Conservation (phyloP, 2,797 vertebrate genomes). For the Adelosebastes latens region DNA sequence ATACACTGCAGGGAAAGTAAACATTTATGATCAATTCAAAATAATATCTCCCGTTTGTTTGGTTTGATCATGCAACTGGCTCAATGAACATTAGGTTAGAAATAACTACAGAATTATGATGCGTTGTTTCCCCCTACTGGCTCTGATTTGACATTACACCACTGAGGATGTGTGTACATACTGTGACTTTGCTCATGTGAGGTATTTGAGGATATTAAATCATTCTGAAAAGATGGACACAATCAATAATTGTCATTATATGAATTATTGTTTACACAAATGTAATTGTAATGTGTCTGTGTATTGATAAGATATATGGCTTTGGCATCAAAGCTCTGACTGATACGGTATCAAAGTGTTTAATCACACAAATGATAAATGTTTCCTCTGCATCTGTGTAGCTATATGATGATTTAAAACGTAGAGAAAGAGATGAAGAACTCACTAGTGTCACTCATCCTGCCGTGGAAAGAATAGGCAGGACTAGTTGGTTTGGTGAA, state of each 20-base stretch:
- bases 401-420: not conserved
- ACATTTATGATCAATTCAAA: not conserved
- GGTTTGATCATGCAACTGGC: not conserved
- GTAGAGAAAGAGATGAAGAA: not conserved
- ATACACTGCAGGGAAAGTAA: constrained; percentile 75
- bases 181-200: not conserved
- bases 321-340: not conserved
- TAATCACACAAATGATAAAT: not conserved
- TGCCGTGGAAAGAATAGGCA: constrained; percentile 85
- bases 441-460: constrained; percentile 82
- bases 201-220: constrained; percentile 5
- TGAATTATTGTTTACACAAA: not conserved
- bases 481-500: constrained; percentile 83
- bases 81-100: not conserved
- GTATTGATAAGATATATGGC: not conserved
- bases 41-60: not conserved
- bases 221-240: not conserved
- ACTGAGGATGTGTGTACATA: not conserved
- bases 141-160: constrained; percentile 14
- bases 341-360: not conserved
- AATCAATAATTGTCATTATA: not conserved
- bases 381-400: not conserved
- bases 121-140: constrained; percentile 63
- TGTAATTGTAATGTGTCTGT: not conserved
- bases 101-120: not conserved